Evolutionary conservation across 2,113 vertebrate species (phyloP).

Genomic region (Micromys minutus): DNA sequence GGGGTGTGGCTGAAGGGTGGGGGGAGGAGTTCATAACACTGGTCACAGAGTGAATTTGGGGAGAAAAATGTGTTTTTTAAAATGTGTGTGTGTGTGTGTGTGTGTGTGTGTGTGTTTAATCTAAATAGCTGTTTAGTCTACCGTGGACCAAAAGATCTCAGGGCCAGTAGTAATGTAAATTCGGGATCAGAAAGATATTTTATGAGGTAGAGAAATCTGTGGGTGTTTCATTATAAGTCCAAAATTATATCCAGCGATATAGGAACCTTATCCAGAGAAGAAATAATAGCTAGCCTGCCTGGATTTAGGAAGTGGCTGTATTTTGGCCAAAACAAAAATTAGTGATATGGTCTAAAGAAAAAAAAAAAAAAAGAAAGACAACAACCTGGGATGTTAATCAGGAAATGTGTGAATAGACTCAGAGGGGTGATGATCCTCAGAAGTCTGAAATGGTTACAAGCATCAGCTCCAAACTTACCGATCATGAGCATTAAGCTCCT

Average conservation of each 20-base stretch:
- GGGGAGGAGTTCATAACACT: neutral
- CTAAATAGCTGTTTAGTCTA: neutral
- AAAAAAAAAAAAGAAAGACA: neutral
- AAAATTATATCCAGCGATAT: neutral
- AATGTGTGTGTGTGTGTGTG: too few relatives aligned
- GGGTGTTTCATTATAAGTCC: neutral
- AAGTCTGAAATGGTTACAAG: neutral
- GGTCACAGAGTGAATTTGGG: neutral
- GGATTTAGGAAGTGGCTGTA: neutral
- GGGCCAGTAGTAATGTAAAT: neutral
- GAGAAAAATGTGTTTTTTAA: neutral
- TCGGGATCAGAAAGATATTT: neutral
- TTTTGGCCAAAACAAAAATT: neutral
- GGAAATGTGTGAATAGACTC: neutral
- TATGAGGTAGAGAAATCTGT: neutral
- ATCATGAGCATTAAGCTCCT: neutral
- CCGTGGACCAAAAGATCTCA: neutral
- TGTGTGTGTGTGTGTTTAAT: too few relatives aligned
- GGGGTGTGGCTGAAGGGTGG: too few relatives aligned
- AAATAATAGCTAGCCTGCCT: slow-evolving; percentile 8
- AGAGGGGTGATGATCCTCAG: neutral
- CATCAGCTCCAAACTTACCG: neutral
- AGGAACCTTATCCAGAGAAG: neutral
- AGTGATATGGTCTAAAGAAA: neutral
- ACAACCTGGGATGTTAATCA: neutral